A percentile compares a stretch with the other conserved stretches of the same genome.
These are phyloP conservation scores for Troides helena DNA, from an alignment of 2,888 invertebrate species.

Conservation along the genomic window DNA sequence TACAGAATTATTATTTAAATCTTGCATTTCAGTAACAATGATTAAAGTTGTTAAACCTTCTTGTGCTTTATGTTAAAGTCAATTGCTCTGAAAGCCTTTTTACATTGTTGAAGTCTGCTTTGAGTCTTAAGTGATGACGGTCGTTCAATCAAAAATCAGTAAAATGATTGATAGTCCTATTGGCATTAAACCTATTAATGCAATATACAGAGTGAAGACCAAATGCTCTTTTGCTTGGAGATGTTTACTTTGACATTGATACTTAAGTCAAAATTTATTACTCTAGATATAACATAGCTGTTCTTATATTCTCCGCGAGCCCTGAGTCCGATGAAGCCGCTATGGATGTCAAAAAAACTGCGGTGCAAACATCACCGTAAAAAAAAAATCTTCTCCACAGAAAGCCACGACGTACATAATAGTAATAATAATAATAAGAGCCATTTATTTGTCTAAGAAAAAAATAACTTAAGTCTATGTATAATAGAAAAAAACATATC, in stretches of 20 bases:
- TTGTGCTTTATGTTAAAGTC: constrained; percentile 30
- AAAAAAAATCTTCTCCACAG: constrained; percentile 17
- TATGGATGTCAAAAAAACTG: too few relatives aligned
- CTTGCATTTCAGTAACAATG: constrained; percentile 27
- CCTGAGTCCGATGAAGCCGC: too few relatives aligned
- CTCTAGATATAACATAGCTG: constrained; percentile 36
- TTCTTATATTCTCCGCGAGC: constrained; percentile 16
- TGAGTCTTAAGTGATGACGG: constrained; percentile 42
- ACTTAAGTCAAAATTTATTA: constrained; percentile 34
- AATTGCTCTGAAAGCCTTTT: constrained; percentile 33
- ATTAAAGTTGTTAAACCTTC: constrained; percentile 33
- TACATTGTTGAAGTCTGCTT: constrained; percentile 39
- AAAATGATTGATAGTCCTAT: constrained; percentile 33
- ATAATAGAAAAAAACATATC: too few relatives aligned
- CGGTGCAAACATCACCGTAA: too few relatives aligned
- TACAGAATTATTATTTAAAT: constrained; percentile 18
- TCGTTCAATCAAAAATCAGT: constrained; percentile 39
- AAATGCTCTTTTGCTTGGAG: constrained; percentile 36
- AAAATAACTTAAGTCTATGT: too few relatives aligned
- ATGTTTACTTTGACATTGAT: constrained; percentile 38
- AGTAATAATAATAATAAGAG: too few relatives aligned
- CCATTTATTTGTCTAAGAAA: too few relatives aligned
- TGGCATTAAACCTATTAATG: constrained; percentile 37
- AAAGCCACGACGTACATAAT: constrained; percentile 37
- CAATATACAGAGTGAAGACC: constrained; percentile 31